A percentile compares a stretch with the other conserved stretches of the same genome.
phyloP scores from a whole-genome alignment of 2,797 vertebrate species.

The Pangasius mekongensis region DNA sequence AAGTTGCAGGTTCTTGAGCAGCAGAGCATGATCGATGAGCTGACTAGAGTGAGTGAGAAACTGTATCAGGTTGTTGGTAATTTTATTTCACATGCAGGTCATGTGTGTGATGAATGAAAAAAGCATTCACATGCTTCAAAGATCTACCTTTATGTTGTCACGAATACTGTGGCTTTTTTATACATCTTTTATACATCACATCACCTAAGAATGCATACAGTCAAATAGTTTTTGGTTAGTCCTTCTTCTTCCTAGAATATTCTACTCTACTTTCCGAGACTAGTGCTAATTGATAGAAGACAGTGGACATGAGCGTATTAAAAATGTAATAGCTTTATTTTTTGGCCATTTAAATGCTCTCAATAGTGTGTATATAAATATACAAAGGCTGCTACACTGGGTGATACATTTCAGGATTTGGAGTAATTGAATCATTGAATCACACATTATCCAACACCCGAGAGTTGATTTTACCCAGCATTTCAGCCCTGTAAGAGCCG shows the following conservation, averaged over 20 bases:
- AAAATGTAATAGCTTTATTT: background rate
- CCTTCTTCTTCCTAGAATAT: no score
- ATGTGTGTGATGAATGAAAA: background rate
- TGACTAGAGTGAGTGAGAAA: slow-evolving; percentile 85
- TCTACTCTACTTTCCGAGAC: background rate
- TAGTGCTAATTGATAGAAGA: background rate
- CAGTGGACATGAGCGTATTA: background rate
- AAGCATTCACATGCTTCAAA: background rate
- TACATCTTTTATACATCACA: background rate
- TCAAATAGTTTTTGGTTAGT: background rate
- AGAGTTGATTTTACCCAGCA: no score
- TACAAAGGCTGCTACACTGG: background rate
- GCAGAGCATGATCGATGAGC: slow-evolving; percentile 97
- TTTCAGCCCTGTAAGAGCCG: background rate
- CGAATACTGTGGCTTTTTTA: background rate
- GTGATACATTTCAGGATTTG: background rate
- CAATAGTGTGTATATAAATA: background rate
- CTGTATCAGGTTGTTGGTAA: background rate
- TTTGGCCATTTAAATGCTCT: background rate
- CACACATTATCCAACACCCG: background rate
- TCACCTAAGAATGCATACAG: background rate
- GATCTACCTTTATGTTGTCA: background rate
- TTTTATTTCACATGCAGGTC: background rate
- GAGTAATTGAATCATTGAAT: background rate
- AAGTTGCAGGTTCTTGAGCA: slow-evolving; percentile 98